Evolutionary conservation across 53 echinoderm and acorn worm genomes (phyloP), one percentile per base, ranked within the genome.

Genomic region (Astropecten irregularis): DNA sequence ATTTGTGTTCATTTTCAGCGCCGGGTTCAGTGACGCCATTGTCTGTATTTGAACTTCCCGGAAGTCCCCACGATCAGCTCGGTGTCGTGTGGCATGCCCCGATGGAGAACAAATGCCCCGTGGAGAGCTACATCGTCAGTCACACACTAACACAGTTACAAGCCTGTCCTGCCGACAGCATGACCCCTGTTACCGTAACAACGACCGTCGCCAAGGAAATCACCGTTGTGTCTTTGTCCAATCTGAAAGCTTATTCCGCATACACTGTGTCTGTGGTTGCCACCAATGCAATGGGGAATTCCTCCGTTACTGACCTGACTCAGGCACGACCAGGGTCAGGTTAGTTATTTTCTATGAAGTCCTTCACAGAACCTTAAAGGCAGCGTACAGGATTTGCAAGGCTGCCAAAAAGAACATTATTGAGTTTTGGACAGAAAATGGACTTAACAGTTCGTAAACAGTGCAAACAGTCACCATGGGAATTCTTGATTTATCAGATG

Each of bases 31-130:
- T 68, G 28, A 25, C 3, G 18, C 9, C 11, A 22, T 23, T 68
- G 46, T 15, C 7, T 4, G 6, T 68, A 0, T 68, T 28, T 7
- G 30, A 35, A 35, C 36, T 29, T 0, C 3, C 5, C 37, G 46
- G 44, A 22, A 19, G 11, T 36, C 22, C 66, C 22, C 32, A 64
- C 76, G 48, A 37, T 39, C 50, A 66, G 28, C 49, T 85, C 13
- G 31, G 35, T 2, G 38, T 74, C 20, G 26, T 32, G 22, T 85
- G 86, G 86, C 15, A 28, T 4, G 39, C 52, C 5, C 76, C 86
- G 14, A 53, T 53, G 42, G 53, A 7, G 18, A 85, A 85, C 49
- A 28, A 73, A 28, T 85, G 86, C 54, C 86, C 74, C 4, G 66
- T 74, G 4, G 76, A 85, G 23, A 25, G 51, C 29, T 85, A 85